A percentile compares a stretch with the other conserved stretches of the same genome.
phyloP scores from a whole-genome alignment of 1,140 invertebrate species.

The Odontomachus brunneus region DNA sequence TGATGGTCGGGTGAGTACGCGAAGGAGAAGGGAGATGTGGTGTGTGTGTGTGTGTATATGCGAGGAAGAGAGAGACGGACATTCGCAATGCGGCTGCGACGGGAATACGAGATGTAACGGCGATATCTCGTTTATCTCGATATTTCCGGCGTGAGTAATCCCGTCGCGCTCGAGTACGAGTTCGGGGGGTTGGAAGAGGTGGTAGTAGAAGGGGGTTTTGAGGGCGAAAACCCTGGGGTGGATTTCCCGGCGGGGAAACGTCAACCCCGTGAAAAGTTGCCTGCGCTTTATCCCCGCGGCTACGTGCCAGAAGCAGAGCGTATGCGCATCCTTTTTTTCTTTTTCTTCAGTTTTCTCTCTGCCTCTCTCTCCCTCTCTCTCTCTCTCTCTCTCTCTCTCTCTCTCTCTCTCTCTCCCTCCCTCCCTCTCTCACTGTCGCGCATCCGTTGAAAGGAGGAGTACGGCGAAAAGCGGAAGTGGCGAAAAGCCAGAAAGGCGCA shows the following conservation, averaged over 20 bases:
- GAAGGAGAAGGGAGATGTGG: background rate
- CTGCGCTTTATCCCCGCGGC: slow-evolving; percentile 8
- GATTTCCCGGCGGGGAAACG: slow-evolving; percentile 9
- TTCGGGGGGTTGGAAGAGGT: too few relatives aligned
- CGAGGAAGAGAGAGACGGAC: background rate
- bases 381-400: too few relatives aligned
- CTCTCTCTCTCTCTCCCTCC: too few relatives aligned
- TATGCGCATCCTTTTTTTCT: background rate
- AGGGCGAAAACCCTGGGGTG: background rate
- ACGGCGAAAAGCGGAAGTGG: slow-evolving; percentile 11
- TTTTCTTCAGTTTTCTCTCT: too few relatives aligned
- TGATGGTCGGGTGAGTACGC: background rate
- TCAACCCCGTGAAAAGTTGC: slow-evolving; percentile 29
- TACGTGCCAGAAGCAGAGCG: background rate
- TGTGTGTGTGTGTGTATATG: too few relatives aligned
- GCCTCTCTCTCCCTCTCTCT: too few relatives aligned
- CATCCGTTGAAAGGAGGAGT: background rate
- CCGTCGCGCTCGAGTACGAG: background rate
- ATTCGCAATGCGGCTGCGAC: background rate
- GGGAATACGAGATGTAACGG: slow-evolving; percentile 36
- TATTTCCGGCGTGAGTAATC: slow-evolving; percentile 46
- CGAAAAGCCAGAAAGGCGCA: slow-evolving; percentile 12
- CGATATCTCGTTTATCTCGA: slow-evolving; percentile 45
- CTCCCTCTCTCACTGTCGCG: background rate
- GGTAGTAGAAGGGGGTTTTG: too few relatives aligned